A percentile compares a stretch with the other conserved stretches of the same genome.
Conservation (phyloP, 2,113 vertebrate genomes). For the Tupaia chinensis region DNA sequence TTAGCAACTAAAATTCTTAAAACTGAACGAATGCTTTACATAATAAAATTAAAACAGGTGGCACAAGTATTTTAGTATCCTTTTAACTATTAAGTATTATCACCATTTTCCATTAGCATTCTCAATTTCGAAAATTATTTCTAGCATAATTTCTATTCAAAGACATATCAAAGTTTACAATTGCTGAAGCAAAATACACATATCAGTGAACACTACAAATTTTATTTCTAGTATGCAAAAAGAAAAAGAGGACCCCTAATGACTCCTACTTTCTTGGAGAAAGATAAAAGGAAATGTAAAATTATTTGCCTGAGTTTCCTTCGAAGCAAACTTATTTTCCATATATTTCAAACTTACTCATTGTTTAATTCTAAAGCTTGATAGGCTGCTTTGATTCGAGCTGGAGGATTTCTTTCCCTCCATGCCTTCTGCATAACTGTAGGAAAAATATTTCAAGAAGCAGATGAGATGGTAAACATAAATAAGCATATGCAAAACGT, state of each 20-base stretch:
- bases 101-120: slow-evolving; percentile 51
- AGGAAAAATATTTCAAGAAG: slow-evolving; percentile 74
- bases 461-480: slow-evolving; percentile 71
- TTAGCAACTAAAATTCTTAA: slow-evolving; percentile 8
- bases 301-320: slow-evolving; percentile 63
- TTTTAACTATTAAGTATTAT: slow-evolving; percentile 58
- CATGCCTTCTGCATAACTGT: slow-evolving; percentile 99
- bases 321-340: slow-evolving; percentile 70
- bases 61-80: slow-evolving; percentile 47
- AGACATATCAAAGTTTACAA: slow-evolving; percentile 59
- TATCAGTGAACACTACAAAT: slow-evolving; percentile 25
- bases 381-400: slow-evolving; percentile 96
- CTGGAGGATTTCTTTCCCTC: slow-evolving; percentile 97
- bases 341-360: slow-evolving; percentile 91
- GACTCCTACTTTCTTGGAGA: slow-evolving; percentile 23
- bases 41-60: slow-evolving; percentile 56
- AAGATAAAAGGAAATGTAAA: slow-evolving; percentile 54
- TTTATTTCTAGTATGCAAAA: slow-evolving; percentile 22
- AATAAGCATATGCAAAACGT: slow-evolving; percentile 8
- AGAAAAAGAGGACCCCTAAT: not conserved
- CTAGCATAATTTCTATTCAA: slow-evolving; percentile 66
- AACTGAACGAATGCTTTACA: slow-evolving; percentile 66
- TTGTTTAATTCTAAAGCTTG: slow-evolving; percentile 97
- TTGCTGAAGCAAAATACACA: slow-evolving; percentile 52
- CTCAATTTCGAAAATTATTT: slow-evolving; percentile 48